phyloP scores from a whole-genome alignment of 2,888 invertebrate genomes.

The Petrolisthes manimaculis region DNA sequence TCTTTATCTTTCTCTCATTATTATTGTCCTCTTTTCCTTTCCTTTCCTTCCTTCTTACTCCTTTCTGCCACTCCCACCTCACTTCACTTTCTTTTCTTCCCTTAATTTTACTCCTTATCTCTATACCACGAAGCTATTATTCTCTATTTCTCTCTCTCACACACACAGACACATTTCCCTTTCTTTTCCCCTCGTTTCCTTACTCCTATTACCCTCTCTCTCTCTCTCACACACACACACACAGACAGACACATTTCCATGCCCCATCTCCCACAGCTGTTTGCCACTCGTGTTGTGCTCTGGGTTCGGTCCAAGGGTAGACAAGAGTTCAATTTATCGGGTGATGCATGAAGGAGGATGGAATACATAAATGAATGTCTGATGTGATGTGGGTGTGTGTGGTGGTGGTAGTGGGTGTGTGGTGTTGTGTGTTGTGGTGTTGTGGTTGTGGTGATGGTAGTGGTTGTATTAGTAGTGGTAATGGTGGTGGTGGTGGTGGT shows the following conservation, averaged over 20 bases:
- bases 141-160: conserved; percentile 7
- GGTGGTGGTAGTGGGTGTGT: too few species aligned
- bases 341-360: conserved; percentile 25
- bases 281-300: conserved; percentile 24
- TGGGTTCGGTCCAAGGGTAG: not conserved
- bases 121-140: not conserved
- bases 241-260: conserved; percentile 12
- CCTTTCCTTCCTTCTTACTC: too few species aligned
- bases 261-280: conserved; percentile 21
- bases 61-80: too few species aligned
- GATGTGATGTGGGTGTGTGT: conserved; percentile 2
- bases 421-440: too few species aligned
- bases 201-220: not conserved
- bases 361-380: conserved; percentile 50
- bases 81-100: not conserved
- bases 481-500: too few species aligned
- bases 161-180: not conserved
- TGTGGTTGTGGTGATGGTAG: too few species aligned
- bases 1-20: too few species aligned
- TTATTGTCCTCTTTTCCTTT: too few species aligned
- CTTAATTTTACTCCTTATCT: not conserved
- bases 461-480: too few species aligned
- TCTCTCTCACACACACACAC: conserved; percentile 22
- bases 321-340: conserved; percentile 31
- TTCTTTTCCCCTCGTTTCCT: not conserved